These are phyloP conservation scores for Cryptus viduatorius DNA, from an alignment of 2,888 invertebrate genomes.

Conservation along the genomic window DNA sequence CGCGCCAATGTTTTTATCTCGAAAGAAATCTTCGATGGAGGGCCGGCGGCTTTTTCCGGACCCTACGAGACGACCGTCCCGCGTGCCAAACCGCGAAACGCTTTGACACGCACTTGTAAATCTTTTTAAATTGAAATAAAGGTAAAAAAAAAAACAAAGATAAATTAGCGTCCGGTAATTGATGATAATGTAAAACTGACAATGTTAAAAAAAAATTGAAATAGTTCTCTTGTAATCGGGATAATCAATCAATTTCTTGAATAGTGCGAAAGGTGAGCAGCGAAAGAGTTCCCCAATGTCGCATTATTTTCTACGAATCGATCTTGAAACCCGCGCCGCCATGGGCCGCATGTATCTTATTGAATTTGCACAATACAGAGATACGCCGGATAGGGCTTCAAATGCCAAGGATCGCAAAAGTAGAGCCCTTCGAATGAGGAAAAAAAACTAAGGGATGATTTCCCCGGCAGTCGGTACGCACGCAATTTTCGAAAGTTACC, in stretches of 20 bases:
- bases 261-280: not conserved
- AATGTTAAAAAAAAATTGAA: not conserved
- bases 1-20: constrained; percentile 39
- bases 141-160: not conserved
- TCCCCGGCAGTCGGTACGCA: not conserved
- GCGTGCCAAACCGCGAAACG: constrained; percentile 21
- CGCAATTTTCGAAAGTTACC: not conserved
- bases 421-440: constrained; percentile 2
- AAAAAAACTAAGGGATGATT: not conserved
- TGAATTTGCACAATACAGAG: not conserved
- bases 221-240: not conserved
- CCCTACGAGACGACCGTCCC: not conserved
- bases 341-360: not conserved
- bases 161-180: not conserved
- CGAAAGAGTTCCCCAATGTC: not conserved
- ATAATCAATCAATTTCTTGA: not conserved
- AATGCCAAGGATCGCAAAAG: constrained; percentile 26
- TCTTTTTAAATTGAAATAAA: not conserved
- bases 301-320: not conserved
- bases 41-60: not conserved
- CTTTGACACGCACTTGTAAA: not conserved
- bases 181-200: not conserved
- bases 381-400: not conserved
- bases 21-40: constrained; percentile 5
- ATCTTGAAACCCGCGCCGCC: not conserved